Evolutionary conservation across 2,888 invertebrate genomes (phyloP).

Genomic region (Pseudolycoriella hygida): DNA sequence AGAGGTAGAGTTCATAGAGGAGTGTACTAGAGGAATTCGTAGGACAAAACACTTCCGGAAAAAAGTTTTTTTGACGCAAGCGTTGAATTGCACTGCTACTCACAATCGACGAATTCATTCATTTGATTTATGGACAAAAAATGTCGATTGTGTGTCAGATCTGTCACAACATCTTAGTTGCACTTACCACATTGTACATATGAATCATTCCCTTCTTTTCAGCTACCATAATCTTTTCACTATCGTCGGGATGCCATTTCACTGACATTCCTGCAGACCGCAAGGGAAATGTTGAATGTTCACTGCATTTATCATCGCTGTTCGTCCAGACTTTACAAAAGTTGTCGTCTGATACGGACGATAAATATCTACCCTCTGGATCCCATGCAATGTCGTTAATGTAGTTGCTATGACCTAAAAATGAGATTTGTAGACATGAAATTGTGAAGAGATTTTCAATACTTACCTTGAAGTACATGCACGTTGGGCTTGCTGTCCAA

Average conservation of each 20-base stretch:
- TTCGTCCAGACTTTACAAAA: conserved; percentile 50
- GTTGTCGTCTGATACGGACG: conserved; percentile 61
- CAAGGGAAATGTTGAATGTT: conserved; percentile 37
- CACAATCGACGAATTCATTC: too few species aligned
- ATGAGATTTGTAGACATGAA: background rate
- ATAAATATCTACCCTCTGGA: conserved; percentile 45
- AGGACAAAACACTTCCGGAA: too few species aligned
- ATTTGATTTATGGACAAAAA: too few species aligned
- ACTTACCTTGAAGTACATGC: conserved; percentile 26
- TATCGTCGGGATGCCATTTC: conserved; percentile 51
- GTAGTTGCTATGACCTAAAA: conserved; percentile 43
- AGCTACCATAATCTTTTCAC: conserved; percentile 51
- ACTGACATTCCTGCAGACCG: conserved; percentile 48
- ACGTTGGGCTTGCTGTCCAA: conserved; percentile 29
- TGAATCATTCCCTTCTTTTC: conserved; percentile 57
- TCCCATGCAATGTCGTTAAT: conserved; percentile 53
- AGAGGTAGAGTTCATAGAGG: too few species aligned
- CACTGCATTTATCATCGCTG: conserved; percentile 32
- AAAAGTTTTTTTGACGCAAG: too few species aligned
- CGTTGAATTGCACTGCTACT: too few species aligned
- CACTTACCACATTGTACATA: conserved; percentile 44
- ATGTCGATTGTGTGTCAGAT: too few species aligned
- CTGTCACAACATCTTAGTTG: too few species aligned
- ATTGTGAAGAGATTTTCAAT: background rate
- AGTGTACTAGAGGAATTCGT: too few species aligned